Conservation (phyloP, 2,888 invertebrate species). For the Noctua fimbriata region DNA sequence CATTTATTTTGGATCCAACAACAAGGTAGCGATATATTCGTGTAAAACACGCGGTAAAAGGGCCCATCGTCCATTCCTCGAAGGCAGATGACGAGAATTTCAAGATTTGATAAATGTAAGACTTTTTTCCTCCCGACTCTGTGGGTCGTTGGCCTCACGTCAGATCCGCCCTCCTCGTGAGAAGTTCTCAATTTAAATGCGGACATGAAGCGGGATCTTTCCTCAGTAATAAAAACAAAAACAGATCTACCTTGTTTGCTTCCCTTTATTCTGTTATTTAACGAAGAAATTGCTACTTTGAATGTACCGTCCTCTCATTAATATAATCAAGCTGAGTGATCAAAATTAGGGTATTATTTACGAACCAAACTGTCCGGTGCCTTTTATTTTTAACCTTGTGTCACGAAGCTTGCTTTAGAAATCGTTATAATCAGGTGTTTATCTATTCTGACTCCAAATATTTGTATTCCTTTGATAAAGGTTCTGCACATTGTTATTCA, state of each 20-base stretch:
- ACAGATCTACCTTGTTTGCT: slow-evolving; percentile 53
- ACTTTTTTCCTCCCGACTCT: slow-evolving; percentile 75
- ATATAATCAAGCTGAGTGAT: slow-evolving; percentile 59
- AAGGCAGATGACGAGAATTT: slow-evolving; percentile 79
- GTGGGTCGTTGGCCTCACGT: slow-evolving; percentile 75
- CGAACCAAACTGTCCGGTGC: slow-evolving; percentile 5
- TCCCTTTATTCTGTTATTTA: slow-evolving; percentile 49
- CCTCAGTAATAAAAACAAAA: slow-evolving; percentile 61
- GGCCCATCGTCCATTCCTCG: slow-evolving; percentile 77
- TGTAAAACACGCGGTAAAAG: slow-evolving; percentile 70
- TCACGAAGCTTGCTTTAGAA: background rate
- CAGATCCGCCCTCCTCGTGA: slow-evolving; percentile 57
- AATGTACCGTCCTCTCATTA: slow-evolving; percentile 56
- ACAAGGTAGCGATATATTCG: slow-evolving; percentile 81
- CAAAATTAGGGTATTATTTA: slow-evolving; percentile 62
- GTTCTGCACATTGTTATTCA: slow-evolving; percentile 14
- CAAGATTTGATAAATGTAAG: slow-evolving; percentile 78
- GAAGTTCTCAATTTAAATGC: slow-evolving; percentile 57
- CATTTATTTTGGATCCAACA: slow-evolving; percentile 78
- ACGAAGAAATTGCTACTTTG: slow-evolving; percentile 55
- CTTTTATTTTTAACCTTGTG: slow-evolving; percentile 11
- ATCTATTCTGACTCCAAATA: background rate
- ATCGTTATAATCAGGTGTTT: background rate
- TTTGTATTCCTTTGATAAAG: background rate
- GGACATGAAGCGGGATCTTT: slow-evolving; percentile 44